Percentiles rank a stretch among this genome's conserved stretches.
Conservation (phyloP, 1,140 invertebrate genomes). For the Drosophila oshimai region DNA sequence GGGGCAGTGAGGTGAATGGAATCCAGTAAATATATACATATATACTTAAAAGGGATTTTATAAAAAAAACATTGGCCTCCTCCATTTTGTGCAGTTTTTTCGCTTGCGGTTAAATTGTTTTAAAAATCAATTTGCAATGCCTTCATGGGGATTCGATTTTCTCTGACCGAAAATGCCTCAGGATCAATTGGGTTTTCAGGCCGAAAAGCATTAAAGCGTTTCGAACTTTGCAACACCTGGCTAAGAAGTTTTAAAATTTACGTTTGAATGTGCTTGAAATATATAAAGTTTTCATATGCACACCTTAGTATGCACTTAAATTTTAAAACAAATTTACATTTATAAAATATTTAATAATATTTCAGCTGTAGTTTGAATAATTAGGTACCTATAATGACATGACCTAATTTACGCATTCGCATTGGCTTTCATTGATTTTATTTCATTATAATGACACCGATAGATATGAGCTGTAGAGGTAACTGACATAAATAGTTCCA, state of each 20-base stretch:
- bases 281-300: neutral
- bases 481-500: constrained; percentile 29
- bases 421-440: neutral
- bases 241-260: constrained; percentile 5
- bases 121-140: constrained; percentile 46
- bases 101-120: constrained; percentile 38
- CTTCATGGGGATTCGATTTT: constrained; percentile 37
- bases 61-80: constrained; percentile 22
- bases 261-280: neutral
- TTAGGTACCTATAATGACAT: neutral
- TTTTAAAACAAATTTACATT: neutral
- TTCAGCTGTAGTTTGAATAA: neutral
- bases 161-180: constrained; percentile 13
- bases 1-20: neutral
- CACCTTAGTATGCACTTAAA: too few relatives aligned
- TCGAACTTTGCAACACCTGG: neutral
- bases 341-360: neutral
- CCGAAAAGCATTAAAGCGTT: constrained; percentile 1
- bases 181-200: constrained; percentile 16
- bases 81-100: constrained; percentile 31
- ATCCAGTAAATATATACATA: constrained; percentile 5
- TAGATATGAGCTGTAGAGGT: constrained; percentile 27
- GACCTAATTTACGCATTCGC: neutral
- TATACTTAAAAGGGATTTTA: constrained; percentile 27
- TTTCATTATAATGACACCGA: neutral